phyloP scores from a whole-genome alignment of 2,888 invertebrate species.

The Meteorus colon region DNA sequence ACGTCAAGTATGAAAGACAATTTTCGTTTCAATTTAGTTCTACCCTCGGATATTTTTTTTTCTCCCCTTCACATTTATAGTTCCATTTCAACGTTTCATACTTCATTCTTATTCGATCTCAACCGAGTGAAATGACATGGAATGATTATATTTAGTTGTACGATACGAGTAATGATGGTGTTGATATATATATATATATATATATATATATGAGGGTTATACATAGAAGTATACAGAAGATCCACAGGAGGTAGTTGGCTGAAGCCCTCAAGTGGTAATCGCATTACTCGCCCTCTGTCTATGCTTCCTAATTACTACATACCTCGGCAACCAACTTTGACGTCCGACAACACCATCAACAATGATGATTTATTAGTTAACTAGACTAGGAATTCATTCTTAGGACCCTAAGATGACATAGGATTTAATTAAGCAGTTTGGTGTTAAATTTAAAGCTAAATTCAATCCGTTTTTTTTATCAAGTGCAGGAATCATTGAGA shows the following conservation, averaged over 20 bases:
- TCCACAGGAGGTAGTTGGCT: constrained; percentile 68
- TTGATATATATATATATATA: constrained; percentile 53
- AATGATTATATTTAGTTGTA: constrained; percentile 59
- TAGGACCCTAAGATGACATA: neutral
- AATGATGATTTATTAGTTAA: constrained; percentile 17
- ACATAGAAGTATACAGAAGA: constrained; percentile 55
- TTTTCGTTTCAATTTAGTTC: constrained; percentile 9
- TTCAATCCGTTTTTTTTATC: too few species aligned
- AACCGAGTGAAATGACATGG: constrained; percentile 45
- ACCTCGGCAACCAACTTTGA: constrained; percentile 50
- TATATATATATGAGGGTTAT: neutral
- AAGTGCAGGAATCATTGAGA: too few species aligned
- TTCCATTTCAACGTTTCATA: neutral
- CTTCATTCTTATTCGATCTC: neutral
- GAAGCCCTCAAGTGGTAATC: constrained; percentile 71
- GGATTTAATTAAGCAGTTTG: too few species aligned
- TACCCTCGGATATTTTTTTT: neutral
- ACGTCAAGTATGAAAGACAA: constrained; percentile 17
- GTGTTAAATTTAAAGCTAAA: too few species aligned
- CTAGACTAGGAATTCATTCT: constrained; percentile 16
- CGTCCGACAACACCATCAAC: constrained; percentile 4
- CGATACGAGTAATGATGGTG: constrained; percentile 57
- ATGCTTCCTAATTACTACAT: constrained; percentile 63
- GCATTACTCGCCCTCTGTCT: constrained; percentile 68
- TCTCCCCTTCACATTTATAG: neutral